phyloP scores from a whole-genome alignment of 1,140 invertebrate species.

The Pseudoatta argentina region DNA sequence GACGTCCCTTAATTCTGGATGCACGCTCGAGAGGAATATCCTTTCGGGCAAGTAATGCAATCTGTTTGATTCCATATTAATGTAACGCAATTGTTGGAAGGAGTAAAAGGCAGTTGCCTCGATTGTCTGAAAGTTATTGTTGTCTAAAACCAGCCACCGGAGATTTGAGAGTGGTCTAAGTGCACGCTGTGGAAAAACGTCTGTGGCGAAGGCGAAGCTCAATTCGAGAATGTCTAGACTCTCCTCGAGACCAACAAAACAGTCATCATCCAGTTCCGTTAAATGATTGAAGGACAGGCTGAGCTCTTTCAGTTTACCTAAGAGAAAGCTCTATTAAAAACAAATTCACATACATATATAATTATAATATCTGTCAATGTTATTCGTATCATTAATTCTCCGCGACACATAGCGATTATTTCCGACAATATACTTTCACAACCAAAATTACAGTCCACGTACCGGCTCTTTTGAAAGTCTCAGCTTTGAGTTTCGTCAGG shows the following conservation, averaged over 20 bases:
- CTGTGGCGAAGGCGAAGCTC: constrained; percentile 93
- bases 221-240: constrained; percentile 94
- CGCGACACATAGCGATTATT: neutral
- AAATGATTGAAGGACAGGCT: constrained; percentile 96
- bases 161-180: constrained; percentile 90
- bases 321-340: constrained; percentile 9
- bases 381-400: constrained; percentile 7
- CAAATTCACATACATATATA: neutral
- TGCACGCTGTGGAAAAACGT: constrained; percentile 91
- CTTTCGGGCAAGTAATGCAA: constrained; percentile 89
- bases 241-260: constrained; percentile 91
- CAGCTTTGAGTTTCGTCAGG: constrained; percentile 91
- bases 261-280: constrained; percentile 91
- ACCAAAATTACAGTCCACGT: constrained; percentile 17
- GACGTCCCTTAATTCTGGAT: constrained; percentile 92
- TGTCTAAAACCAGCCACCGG: constrained; percentile 94
- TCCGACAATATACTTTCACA: constrained; percentile 24
- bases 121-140: constrained; percentile 93
- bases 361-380: neutral
- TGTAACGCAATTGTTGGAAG: constrained; percentile 91
- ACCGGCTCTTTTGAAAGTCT: constrained; percentile 88
- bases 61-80: constrained; percentile 95
- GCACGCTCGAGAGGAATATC: constrained; percentile 90
- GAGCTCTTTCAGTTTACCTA: constrained; percentile 92
- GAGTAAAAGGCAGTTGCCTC: constrained; percentile 88